Conservation (phyloP, 2,888 invertebrate species). For the Mycalesis mineus region DNA sequence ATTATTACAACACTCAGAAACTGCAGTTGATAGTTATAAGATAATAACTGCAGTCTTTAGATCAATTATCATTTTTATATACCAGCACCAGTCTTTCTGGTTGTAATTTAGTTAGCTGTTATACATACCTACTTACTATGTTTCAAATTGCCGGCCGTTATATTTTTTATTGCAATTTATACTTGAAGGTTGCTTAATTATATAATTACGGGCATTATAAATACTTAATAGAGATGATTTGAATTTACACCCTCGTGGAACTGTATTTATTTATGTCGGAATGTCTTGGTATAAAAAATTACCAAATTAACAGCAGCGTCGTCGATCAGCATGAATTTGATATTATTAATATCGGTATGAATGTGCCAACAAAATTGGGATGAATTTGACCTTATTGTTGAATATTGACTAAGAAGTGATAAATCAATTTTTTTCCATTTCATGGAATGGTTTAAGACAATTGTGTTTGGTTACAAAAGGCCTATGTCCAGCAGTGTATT, state of each 20-base stretch:
- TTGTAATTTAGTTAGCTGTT: conserved; percentile 8
- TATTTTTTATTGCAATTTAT: conserved; percentile 20
- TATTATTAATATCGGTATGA: too few species aligned
- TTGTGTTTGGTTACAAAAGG: too few species aligned
- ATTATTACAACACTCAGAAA: too few species aligned
- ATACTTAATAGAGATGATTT: conserved; percentile 7
- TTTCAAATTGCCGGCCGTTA: conserved; percentile 18
- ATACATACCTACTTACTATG: conserved; percentile 5
- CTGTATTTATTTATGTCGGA: not conserved
- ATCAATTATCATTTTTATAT: conserved; percentile 11
- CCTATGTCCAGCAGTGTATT: too few species aligned
- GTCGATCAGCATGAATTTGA: too few species aligned
- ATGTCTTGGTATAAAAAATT: too few species aligned
- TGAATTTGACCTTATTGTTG: too few species aligned
- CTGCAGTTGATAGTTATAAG: not conserved
- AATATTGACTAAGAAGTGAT: too few species aligned
- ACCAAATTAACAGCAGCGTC: too few species aligned
- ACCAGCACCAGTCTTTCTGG: not conserved
- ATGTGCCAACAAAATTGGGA: too few species aligned
- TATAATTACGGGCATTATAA: conserved; percentile 8
- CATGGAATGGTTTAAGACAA: too few species aligned
- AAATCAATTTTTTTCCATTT: too few species aligned
- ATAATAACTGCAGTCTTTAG: not conserved
- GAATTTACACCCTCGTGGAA: conserved; percentile 2
- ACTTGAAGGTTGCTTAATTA: conserved; percentile 13